Evolutionary conservation across 2,113 vertebrate genomes (phyloP).

Genomic region (Bubalus kerabau): DNA sequence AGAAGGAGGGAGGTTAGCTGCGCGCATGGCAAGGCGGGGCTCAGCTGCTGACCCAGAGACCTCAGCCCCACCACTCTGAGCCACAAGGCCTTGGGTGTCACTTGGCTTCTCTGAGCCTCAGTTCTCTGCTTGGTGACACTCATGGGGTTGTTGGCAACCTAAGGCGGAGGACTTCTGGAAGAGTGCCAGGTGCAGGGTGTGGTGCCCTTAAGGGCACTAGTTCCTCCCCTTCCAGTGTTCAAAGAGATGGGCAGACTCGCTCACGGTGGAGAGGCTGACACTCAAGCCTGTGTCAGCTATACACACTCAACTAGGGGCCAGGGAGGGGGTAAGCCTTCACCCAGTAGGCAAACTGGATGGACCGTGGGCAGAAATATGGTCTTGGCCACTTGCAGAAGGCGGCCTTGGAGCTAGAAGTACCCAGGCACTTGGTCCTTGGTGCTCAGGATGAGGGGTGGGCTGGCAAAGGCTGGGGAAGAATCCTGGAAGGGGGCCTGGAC

Average conservation of each 20-base stretch:
- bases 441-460: background rate
- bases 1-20: background rate
- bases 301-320: rapidly evolving
- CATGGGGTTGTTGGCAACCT: background rate
- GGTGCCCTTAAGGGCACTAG: rapidly evolving
- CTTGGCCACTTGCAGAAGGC: background rate
- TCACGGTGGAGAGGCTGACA: background rate
- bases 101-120: background rate
- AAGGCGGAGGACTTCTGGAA: rapidly evolving
- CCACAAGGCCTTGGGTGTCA: background rate
- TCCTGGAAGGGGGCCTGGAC: background rate
- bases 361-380: background rate
- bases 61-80: background rate
- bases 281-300: background rate
- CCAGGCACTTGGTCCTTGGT: background rate
- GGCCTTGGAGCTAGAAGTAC: background rate
- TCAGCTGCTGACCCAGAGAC: background rate
- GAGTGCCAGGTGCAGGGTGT: rapidly evolving
- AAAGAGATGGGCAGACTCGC: rapidly evolving
- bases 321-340: background rate
- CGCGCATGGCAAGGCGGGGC: background rate
- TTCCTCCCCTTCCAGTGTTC: background rate
- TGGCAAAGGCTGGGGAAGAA: background rate
- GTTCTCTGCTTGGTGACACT: background rate
- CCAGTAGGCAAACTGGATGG: background rate